phyloP scores from a whole-genome alignment of 2,797 vertebrate species.

The Steatocranus sp. region DNA sequence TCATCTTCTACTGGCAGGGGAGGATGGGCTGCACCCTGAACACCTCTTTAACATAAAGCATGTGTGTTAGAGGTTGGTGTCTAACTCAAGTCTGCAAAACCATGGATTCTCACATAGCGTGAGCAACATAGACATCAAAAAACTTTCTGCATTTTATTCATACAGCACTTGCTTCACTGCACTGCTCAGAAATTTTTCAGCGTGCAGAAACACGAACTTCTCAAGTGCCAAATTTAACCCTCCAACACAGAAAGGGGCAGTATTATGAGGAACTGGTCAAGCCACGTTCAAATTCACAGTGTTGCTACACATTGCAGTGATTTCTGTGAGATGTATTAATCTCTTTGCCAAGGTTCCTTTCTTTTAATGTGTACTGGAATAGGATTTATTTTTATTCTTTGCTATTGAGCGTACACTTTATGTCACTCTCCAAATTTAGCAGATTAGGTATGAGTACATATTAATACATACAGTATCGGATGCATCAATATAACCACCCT shows the following conservation, averaged over 20 bases:
- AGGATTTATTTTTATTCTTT: not conserved
- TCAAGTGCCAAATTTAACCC: not conserved
- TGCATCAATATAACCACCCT: not conserved
- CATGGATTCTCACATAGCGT: not conserved
- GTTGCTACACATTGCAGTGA: not conserved
- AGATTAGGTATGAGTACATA: not conserved
- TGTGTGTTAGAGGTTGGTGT: not conserved
- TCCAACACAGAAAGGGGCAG: not conserved
- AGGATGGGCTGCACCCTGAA: conserved; percentile 4
- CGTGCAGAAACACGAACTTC: not conserved
- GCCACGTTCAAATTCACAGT: not conserved
- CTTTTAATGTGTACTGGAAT: not conserved
- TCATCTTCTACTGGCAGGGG: conserved; percentile 47
- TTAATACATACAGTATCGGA: not conserved
- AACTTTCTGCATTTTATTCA: not conserved
- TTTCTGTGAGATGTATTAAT: not conserved
- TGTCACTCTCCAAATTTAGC: not conserved
- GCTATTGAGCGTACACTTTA: not conserved
- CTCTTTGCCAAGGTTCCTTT: not conserved
- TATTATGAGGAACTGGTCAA: not conserved
- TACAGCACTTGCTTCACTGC: not conserved
- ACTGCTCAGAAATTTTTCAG: not conserved
- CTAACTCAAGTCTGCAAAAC: not conserved
- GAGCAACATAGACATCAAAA: not conserved
- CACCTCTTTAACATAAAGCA: not conserved